Evolutionary conservation across 1,140 invertebrate genomes (phyloP).

Genomic region (Pararge aegeria): DNA sequence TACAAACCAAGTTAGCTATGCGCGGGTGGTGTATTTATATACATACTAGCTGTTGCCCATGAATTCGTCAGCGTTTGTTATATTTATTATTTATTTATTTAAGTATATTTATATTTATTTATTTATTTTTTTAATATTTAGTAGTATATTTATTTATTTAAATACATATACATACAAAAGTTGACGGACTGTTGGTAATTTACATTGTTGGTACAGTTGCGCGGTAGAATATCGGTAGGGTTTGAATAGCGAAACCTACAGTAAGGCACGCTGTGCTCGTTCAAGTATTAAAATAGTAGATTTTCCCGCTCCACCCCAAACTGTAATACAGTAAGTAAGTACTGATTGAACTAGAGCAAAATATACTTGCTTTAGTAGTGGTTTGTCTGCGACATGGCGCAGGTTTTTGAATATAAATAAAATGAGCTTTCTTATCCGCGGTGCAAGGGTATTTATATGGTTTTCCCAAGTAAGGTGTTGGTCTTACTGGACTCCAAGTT

Average conservation of each 20-base stretch:
- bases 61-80: too few relatives aligned
- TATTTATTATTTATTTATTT: too few relatives aligned
- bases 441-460: slow-evolving; percentile 9
- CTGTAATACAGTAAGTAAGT: slow-evolving; percentile 15
- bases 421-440: slow-evolving; percentile 20
- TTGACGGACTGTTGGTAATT: neutral
- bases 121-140: too few relatives aligned
- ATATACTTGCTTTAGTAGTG: slow-evolving; percentile 12
- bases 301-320: slow-evolving; percentile 15
- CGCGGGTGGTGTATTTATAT: too few relatives aligned
- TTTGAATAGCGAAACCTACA: neutral
- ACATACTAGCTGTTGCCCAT: too few relatives aligned
- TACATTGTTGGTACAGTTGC: neutral
- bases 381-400: neutral
- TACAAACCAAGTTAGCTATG: too few relatives aligned
- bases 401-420: slow-evolving; percentile 18
- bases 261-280: neutral
- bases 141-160: too few relatives aligned
- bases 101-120: too few relatives aligned
- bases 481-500: slow-evolving; percentile 20
- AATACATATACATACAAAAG: too few relatives aligned
- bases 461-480: slow-evolving; percentile 18
- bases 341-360: slow-evolving; percentile 13
- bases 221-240: neutral
- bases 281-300: neutral